A percentile compares a stretch with the other conserved stretches of the same genome.
Evolutionary conservation across 2,797 vertebrate species (phyloP).

Genomic region (Lagorchestes hirsutus): DNA sequence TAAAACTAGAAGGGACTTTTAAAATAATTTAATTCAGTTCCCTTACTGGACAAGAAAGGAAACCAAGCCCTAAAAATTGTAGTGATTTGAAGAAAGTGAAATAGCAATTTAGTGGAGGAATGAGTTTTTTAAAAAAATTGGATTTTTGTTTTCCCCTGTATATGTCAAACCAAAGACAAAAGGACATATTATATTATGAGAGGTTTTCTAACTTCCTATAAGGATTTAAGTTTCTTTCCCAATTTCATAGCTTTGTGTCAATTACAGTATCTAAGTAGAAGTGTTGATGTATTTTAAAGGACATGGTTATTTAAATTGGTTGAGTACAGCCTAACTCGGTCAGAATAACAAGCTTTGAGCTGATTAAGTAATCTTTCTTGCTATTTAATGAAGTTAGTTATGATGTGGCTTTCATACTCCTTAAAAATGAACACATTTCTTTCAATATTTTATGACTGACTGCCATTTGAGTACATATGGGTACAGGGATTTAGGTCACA

Average conservation of each 20-base stretch:
- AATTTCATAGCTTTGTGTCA: background rate
- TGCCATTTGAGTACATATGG: background rate
- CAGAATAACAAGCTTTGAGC: background rate
- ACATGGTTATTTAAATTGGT: background rate
- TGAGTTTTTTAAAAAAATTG: background rate
- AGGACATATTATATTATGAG: background rate
- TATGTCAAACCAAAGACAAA: slow-evolving; percentile 13
- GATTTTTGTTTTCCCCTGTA: background rate
- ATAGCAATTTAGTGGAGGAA: background rate
- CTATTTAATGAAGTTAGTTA: slow-evolving; percentile 40
- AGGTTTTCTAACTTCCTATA: background rate
- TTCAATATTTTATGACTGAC: slow-evolving; percentile 22
- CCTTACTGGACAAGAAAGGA: background rate
- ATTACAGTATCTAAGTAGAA: background rate
- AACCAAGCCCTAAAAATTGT: background rate
- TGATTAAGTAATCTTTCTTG: slow-evolving; percentile 37
- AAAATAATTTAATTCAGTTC: background rate
- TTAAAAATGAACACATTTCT: slow-evolving; percentile 26
- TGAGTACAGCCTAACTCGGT: background rate
- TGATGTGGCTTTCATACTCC: slow-evolving; percentile 1
- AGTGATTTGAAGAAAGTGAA: background rate
- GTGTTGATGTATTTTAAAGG: background rate
- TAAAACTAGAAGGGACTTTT: background rate
- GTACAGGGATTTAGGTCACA: slow-evolving; percentile 26
- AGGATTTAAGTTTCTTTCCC: slow-evolving; percentile 25